Percentiles rank a stretch among this genome's conserved stretches.
Conservation (phyloP, 30 jellyfish, hydroid and myxozoan genomes). For the Catostylus mosaicus region DNA sequence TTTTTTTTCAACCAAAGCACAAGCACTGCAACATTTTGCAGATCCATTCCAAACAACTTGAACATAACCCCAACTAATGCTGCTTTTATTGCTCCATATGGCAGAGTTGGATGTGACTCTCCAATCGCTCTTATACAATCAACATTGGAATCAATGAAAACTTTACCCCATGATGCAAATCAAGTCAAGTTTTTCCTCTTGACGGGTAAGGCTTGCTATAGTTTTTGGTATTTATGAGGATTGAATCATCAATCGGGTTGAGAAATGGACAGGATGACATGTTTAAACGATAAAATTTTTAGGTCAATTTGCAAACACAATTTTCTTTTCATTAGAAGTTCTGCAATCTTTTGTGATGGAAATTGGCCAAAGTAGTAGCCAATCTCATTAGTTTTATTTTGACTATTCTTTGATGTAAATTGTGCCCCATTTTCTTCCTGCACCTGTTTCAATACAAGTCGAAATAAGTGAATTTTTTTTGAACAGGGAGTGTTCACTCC, state of each 20-base stretch:
- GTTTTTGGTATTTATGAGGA: too few species aligned
- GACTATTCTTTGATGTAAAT: too few species aligned
- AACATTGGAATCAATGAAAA: constrained; percentile 32
- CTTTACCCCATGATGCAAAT: background rate
- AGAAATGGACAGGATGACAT: background rate
- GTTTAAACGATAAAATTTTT: background rate
- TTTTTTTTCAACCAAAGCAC: constrained; percentile 32
- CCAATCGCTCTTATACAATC: constrained; percentile 48
- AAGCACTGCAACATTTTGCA: constrained; percentile 40
- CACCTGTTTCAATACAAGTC: too few species aligned
- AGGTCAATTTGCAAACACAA: background rate
- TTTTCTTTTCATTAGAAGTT: too few species aligned
- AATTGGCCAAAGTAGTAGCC: background rate
- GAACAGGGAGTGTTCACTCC: too few species aligned
- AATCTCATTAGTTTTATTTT: background rate
- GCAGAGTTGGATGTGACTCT: constrained; percentile 73
- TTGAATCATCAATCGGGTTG: background rate
- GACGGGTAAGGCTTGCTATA: constrained; percentile 58
- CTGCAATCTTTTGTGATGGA: background rate
- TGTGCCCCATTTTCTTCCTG: too few species aligned
- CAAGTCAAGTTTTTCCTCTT: constrained; percentile 29
- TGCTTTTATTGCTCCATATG: constrained; percentile 60
- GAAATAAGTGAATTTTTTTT: too few species aligned
- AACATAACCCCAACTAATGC: constrained; percentile 55
- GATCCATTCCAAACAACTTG: constrained; percentile 41